Conservation (phyloP, 2,113 vertebrate genomes). For the Tychaedon coryphoeus region DNA sequence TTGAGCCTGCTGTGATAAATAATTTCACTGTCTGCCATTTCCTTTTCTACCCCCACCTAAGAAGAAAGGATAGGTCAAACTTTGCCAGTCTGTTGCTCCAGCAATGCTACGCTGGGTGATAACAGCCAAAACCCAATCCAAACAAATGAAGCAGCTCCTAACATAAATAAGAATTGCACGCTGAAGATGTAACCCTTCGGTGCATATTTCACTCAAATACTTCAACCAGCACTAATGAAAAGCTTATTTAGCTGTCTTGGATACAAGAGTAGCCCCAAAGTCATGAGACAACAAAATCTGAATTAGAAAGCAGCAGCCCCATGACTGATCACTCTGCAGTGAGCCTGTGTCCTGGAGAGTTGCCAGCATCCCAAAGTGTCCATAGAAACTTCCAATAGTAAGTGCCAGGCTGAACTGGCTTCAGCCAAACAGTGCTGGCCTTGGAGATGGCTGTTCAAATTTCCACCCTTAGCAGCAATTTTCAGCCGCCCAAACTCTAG, state of each 20-base stretch:
- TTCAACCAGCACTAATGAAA: conserved; percentile 7
- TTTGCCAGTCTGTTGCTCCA: background rate
- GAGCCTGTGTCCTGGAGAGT: background rate
- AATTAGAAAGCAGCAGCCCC: background rate
- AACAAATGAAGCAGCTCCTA: background rate
- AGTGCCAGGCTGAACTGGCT: background rate
- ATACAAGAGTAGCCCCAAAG: background rate
- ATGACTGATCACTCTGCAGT: background rate
- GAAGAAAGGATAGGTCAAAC: conserved; percentile 7
- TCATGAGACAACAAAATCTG: background rate
- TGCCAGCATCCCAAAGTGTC: background rate
- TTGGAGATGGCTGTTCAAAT: background rate
- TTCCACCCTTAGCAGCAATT: background rate
- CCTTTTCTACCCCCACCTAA: background rate
- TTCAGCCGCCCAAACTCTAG: background rate
- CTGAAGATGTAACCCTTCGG: background rate
- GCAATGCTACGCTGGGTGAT: background rate
- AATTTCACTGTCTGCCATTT: background rate
- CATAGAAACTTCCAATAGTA: background rate
- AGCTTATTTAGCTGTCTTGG: background rate
- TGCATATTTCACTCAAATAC: background rate
- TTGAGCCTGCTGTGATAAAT: conserved; percentile 34
- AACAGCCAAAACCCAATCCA: background rate
- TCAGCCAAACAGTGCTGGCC: background rate
- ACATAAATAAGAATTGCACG: background rate